Evolutionary conservation across 53 echinoderm and acorn worm species (phyloP), one percentile per base, ranked within the genome.

Genomic region (Antedon mediterranea): DNA sequence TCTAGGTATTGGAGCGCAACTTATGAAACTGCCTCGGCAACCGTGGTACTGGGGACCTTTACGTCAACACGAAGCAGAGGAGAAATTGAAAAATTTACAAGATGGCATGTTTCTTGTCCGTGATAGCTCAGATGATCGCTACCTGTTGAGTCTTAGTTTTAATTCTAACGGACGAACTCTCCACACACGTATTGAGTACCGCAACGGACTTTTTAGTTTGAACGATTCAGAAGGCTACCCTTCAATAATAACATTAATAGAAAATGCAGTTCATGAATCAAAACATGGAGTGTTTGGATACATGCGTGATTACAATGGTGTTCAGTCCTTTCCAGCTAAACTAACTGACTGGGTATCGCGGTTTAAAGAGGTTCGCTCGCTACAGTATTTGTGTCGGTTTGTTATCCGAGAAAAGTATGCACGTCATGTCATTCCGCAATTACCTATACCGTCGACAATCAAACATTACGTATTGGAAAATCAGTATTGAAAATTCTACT

Each of bases 31-130:
- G 28, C 91, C 91, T 9, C 89, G 87, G 11, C 91, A 91, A 76
- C 89, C 95, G 23, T 94, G 95, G 95, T 94, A 94, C 84, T 94
- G 95, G 95, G 95, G 95, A 13, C 95, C 95, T 28, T 80, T 94
- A 32, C 85, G 85, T 28, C 95, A 91, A 74, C 89, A 84, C 43
- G 87, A 91, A 78, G 95, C 95, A 13, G 95, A 94, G 43, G 89
- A 73, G 4, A 94, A 94, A 85, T 76, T 94, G 31, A 74, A 44
- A 23, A 82, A 87, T 32, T 33, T 87, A 18, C 91, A 87, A 3
- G 88, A 91, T 43, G 95, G 95, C 4, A 85, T 78, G 31, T 94
- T 94, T 57, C 91, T 94, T 34, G 95, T 94, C 28, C 82, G 95
- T 28, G 95, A 94, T 31, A 94, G 95, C 72, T 94, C 95, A 0